Percentiles rank a stretch among this genome's conserved stretches.
phyloP scores from a whole-genome alignment of 2,797 vertebrate genomes.

The Galaxias olidus region DNA sequence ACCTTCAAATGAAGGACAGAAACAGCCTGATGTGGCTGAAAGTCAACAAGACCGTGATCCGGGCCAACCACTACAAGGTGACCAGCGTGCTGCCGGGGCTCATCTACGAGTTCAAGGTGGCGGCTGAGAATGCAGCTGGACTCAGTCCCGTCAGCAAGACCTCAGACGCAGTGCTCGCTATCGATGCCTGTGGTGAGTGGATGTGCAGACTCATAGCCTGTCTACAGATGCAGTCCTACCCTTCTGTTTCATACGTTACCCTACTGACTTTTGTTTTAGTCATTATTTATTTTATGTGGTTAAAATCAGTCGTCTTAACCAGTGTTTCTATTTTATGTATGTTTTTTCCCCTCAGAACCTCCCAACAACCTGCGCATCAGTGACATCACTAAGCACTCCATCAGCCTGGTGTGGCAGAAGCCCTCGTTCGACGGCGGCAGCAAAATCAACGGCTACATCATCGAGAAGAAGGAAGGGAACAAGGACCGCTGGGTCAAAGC shows the following conservation, averaged over 20 bases:
- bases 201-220: background rate
- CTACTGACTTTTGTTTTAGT: background rate
- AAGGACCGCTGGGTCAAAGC: conserved; percentile 3
- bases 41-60: conserved; percentile 78
- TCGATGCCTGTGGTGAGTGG: conserved; percentile 76
- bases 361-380: conserved; percentile 78
- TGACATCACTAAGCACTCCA: conserved; percentile 79
- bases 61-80: conserved; percentile 81
- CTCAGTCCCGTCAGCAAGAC: conserved; percentile 79
- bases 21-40: conserved; percentile 85
- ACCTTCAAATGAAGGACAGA: conserved; percentile 84
- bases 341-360: conserved; percentile 23
- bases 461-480: background rate
- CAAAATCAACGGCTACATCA: conserved; percentile 2
- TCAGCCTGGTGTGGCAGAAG: conserved; percentile 77
- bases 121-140: conserved; percentile 81
- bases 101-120: conserved; percentile 83
- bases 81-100: conserved; percentile 78
- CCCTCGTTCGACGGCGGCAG: conserved; percentile 71
- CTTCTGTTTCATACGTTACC: background rate
- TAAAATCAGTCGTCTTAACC: no score
- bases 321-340: no score
- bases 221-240: no score
- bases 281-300: background rate
- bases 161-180: conserved; percentile 82